These are phyloP conservation scores for Oreortyx pictus DNA, from an alignment of 2,797 vertebrate genomes.

Conservation along the genomic window DNA sequence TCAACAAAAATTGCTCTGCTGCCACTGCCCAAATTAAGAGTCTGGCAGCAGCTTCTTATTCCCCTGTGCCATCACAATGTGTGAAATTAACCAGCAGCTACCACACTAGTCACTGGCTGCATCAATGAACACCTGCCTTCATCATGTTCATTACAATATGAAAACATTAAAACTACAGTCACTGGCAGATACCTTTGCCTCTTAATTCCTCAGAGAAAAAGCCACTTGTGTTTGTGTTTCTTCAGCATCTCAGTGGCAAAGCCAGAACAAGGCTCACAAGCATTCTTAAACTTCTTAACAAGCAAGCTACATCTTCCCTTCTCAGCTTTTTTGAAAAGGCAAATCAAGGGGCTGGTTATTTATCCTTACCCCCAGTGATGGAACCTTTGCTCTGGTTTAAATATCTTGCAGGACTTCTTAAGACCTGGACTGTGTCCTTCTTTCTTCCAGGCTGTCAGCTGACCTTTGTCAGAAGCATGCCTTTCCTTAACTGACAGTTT, in stretches of 20 bases:
- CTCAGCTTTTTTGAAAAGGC: neutral
- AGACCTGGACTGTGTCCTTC: neutral
- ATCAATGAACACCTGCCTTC: neutral
- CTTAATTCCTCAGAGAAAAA: neutral
- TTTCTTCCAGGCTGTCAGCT: neutral
- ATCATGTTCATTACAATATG: neutral
- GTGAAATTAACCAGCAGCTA: slow-evolving; percentile 22
- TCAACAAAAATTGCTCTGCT: neutral
- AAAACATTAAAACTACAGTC: neutral
- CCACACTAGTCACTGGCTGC: neutral
- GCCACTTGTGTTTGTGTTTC: neutral
- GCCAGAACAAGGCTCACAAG: neutral
- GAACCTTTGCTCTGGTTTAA: neutral
- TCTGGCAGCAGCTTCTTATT: neutral
- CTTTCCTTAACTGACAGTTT: neutral
- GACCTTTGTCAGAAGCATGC: neutral
- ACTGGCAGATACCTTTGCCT: neutral
- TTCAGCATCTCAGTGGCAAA: neutral
- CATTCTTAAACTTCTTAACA: neutral
- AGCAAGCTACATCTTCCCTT: neutral
- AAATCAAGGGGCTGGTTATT: neutral
- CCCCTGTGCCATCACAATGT: neutral
- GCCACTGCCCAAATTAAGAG: neutral
- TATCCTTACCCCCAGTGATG: neutral
- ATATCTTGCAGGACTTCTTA: neutral